Evolutionary conservation across 2,797 vertebrate genomes (phyloP).

Genomic region (Spinus pinus): DNA sequence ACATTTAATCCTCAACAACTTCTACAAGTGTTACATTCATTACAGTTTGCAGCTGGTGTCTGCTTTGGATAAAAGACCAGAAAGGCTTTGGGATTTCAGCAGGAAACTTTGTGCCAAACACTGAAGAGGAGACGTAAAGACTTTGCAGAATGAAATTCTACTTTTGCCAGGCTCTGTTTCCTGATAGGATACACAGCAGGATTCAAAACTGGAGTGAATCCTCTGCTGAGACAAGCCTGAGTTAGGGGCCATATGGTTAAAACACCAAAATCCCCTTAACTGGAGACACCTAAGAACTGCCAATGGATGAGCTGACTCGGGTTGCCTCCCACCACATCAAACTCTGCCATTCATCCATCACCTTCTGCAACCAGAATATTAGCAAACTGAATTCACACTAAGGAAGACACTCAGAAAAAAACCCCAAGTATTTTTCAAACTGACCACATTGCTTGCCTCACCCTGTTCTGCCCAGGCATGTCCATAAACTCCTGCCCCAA

Average conservation of each 20-base stretch:
- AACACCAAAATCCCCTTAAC: not conserved
- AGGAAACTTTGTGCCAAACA: not conserved
- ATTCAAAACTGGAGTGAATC: not conserved
- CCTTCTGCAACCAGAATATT: not conserved
- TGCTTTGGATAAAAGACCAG: conserved; percentile 1
- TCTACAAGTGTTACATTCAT: not conserved
- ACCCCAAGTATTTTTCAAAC: accelerated
- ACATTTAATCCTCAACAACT: not conserved
- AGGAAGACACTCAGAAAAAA: not conserved
- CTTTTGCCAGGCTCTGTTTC: not conserved
- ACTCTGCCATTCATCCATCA: not conserved
- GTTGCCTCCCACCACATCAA: not conserved
- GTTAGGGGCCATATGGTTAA: not conserved
- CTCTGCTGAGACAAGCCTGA: not conserved
- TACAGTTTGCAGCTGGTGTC: not conserved
- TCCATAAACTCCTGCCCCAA: not conserved
- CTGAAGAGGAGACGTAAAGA: not conserved
- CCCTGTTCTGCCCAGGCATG: accelerated
- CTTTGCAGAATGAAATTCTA: not conserved
- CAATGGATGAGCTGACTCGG: not conserved
- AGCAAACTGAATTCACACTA: not conserved
- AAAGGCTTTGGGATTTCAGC: not conserved
- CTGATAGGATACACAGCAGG: not conserved
- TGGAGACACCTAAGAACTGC: not conserved
- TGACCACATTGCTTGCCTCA: not conserved